Evolutionary conservation across 2,888 invertebrate species (phyloP), one percentile per base, ranked within the genome.

Genomic region (Cryptocephalus moraei): DNA sequence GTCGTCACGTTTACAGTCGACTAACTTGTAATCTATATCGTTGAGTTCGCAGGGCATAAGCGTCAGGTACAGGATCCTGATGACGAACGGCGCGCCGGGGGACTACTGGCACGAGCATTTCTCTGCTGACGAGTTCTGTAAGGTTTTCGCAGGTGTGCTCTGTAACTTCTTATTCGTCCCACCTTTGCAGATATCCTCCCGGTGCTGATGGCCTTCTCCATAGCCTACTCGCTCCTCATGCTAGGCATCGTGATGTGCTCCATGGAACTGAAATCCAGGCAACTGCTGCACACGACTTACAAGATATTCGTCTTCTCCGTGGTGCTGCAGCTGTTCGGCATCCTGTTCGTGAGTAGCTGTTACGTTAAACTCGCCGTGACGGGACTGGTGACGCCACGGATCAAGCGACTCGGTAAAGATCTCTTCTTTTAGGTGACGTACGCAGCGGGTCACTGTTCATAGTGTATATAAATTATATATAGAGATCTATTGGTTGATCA

Each of bases 101-200:
- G 86, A 86, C 59, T 84, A 87, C 58, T 89, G 91, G 85, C 84
- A 84, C 59, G 82, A 87, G 62, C 93, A 95, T 63, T 93, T 92
- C 65, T 93, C 93, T 0, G 93, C 92, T 8, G 94, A 95, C 68
- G 91, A 95, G 72, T 92, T 93, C 72, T 91, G 93, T 91, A 76
- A 83, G 87, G 33, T 34, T 6, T 41, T 6, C 22, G n/a, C n/a
- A n/a, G n/a, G n/a, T n/a, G n/a, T 6, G 22, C 6, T 22, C 22
- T 39, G 41, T 42, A 33, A 45, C 32, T 12, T 14, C 32, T 43
- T 46, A 32, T 22, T 47, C 22, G 22, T 22, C 2, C 12, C 12
- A 11, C 12, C 12, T 47, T 75, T 75, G 8, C 76, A 94, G 93
- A 91, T 66, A 90, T 93, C 47, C 74, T 93, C 0, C 91, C 91